Evolutionary conservation across 1,140 invertebrate genomes (phyloP), one percentile per base, ranked within the genome.

Genomic region (Drosophila kohkoa): DNA sequence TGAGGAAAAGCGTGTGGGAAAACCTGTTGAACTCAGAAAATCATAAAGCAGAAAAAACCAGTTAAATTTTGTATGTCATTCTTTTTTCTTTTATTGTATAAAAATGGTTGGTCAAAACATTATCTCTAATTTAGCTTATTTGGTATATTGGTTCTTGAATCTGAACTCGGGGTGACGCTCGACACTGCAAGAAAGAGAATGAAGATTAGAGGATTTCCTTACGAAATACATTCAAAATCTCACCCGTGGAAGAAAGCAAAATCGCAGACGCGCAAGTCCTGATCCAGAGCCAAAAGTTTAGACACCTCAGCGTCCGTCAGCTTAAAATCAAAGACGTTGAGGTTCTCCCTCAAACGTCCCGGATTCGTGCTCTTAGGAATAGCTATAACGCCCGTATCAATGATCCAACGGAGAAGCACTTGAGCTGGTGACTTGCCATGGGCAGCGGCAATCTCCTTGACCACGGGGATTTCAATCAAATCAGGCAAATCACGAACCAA

Each of bases 321-420:
- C 71, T 94, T 91, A 81, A 96, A 96, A 86, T 95, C 94, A 75
- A 95, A 95, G 60, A 96, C 93, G 69, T 95, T 91, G 10, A 95
- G 90, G 81, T 95, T 95, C 86, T 94, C 93, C 82, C 94, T 94
- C 1, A 98, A 93, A 81, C 97, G 94, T 8, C 94, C 92, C 0
- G 95, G 93, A 85, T 95, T 97, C 0, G 95, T 95, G 90, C 96
- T 97, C 93, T 98, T 98, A 48, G 97, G 97, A 89, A 98, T 97
- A 13, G 96, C 96, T 46, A 95, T 93, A 8, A 98, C 93, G 7
- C 95, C 95, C 54, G 95, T 93, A 91, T 97, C 95, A 0, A 97
- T 88, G 49, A 96, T 94, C 92, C 96, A 96, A 46, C 96, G 94
- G 0, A 98, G 91, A 45, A 98, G 93, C 51, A 98, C 93, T 93